Conservation (phyloP, 1,140 invertebrate species). For the Antheraea pernyi region DNA sequence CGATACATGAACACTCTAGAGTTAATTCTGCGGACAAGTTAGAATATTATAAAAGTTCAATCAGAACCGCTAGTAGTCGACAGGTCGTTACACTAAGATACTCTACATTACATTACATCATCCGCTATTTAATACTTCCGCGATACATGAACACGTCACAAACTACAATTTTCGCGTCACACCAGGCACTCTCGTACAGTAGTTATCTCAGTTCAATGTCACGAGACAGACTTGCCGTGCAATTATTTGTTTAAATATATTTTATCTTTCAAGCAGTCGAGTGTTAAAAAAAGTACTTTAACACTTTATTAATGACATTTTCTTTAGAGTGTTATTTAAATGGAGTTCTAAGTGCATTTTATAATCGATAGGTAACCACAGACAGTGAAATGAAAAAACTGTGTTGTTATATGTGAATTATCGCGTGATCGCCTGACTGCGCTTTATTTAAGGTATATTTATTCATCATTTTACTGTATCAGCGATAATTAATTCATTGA, state of each 20-base stretch:
- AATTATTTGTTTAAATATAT: neutral
- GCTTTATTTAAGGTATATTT: neutral
- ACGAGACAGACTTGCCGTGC: constrained; percentile 2
- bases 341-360: too few species aligned
- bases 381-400: too few species aligned
- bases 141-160: neutral
- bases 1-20: too few species aligned
- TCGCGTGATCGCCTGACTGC: too few species aligned
- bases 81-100: neutral
- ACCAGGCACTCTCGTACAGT: neutral
- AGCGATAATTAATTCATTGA: neutral
- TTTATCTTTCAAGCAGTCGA: too few species aligned
- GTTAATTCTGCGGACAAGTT: neutral
- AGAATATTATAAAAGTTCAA: neutral
- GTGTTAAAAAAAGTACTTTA: neutral
- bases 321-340: too few species aligned
- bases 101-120: neutral
- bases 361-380: too few species aligned
- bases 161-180: neutral
- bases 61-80: neutral
- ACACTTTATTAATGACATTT: too few species aligned
- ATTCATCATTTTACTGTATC: neutral
- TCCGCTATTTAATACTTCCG: neutral
- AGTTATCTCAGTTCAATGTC: neutral
- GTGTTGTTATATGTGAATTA: too few species aligned